phyloP scores from a whole-genome alignment of 1,140 invertebrate species.

The Drosophila santomea region DNA sequence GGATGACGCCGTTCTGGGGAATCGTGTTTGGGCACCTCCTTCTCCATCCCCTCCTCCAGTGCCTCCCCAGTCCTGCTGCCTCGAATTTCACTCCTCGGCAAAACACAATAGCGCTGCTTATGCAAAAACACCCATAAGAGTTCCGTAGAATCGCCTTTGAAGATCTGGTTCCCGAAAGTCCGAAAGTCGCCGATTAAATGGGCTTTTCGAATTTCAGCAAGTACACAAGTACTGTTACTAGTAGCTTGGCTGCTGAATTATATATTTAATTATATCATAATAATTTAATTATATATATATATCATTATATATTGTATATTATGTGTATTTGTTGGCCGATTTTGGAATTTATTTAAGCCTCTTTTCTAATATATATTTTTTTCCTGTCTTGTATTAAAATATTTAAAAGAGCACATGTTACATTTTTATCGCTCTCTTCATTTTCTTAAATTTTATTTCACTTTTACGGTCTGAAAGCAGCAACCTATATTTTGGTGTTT shows the following conservation, averaged over 20 bases:
- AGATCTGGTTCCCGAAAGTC: constrained; percentile 27
- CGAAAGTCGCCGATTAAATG: constrained; percentile 21
- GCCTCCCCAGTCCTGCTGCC: no score
- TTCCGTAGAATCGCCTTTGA: constrained; percentile 30
- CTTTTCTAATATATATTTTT: background rate
- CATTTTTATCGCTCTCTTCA: background rate
- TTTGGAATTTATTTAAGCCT: no score
- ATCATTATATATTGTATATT: no score
- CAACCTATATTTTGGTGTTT: background rate
- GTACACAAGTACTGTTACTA: no score
- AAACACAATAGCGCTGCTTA: constrained; percentile 12
- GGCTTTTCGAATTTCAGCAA: constrained; percentile 12
- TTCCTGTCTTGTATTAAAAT: background rate
- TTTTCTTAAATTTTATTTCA: background rate
- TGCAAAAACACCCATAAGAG: constrained; percentile 4
- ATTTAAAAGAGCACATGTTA: background rate
- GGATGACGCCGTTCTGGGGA: constrained; percentile 27
- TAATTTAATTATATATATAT: no score
- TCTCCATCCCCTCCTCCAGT: background rate
- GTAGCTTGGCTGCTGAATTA: no score
- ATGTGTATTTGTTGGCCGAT: no score
- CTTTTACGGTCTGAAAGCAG: background rate
- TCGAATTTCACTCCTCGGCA: constrained; percentile 22
- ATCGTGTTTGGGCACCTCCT: background rate
- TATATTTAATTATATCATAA: no score